Conservation (phyloP, 2,797 vertebrate genomes). For the Octomys mimax region DNA sequence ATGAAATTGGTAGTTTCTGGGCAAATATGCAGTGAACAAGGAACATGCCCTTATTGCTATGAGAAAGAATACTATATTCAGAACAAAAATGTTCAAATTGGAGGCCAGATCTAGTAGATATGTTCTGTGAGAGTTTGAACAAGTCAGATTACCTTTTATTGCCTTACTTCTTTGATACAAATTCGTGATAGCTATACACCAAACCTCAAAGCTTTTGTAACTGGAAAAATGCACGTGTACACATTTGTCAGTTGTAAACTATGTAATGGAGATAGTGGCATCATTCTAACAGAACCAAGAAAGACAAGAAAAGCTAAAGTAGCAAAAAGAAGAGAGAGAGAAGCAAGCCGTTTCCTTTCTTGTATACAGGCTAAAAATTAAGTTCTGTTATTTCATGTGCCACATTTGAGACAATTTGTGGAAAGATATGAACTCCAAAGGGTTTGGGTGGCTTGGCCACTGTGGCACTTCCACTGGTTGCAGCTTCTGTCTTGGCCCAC, state of each 20-base stretch:
- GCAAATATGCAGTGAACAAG: neutral
- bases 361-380: neutral
- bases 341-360: neutral
- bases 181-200: neutral
- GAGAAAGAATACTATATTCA: neutral
- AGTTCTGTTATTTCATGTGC: neutral
- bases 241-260: neutral
- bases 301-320: neutral
- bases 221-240: neutral
- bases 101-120: neutral
- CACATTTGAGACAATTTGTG: too few species aligned
- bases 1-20: neutral
- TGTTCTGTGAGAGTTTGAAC: neutral
- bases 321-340: neutral
- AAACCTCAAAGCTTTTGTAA: neutral
- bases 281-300: neutral
- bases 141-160: neutral
- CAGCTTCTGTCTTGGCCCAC: too few species aligned
- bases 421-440: too few species aligned
- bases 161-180: neutral
- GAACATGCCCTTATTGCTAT: neutral
- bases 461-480: too few species aligned
- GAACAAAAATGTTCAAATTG: neutral
- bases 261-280: neutral
- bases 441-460: too few species aligned